Percentiles rank a stretch among this genome's conserved stretches.
Conservation (phyloP, 2,888 invertebrate genomes). For the Latrodectus elegans region DNA sequence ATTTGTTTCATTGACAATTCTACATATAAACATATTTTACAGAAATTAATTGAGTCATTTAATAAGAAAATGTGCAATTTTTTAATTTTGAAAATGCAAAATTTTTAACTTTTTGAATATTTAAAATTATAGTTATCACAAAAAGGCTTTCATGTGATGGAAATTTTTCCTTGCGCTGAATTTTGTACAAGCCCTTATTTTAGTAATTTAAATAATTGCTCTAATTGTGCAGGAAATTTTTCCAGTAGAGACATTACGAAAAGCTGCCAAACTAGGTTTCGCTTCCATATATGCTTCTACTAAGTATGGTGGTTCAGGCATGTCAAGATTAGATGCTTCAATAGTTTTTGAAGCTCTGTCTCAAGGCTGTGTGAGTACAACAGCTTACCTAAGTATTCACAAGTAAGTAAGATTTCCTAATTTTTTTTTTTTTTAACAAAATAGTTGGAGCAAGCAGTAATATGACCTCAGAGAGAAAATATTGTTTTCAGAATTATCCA, state of each 20-base stretch:
- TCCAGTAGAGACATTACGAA: constrained; percentile 77
- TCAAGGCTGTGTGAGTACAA: constrained; percentile 78
- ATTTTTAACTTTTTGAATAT: background rate
- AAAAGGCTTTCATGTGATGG: background rate
- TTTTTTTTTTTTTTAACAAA: background rate
- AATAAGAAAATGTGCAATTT: background rate
- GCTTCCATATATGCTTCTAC: constrained; percentile 78
- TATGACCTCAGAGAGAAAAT: no score
- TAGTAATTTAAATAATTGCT: background rate
- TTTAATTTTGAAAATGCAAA: background rate
- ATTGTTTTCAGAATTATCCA: no score
- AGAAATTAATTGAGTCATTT: background rate
- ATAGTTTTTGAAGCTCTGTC: constrained; percentile 79
- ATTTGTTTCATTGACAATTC: no score
- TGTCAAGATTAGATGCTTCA: constrained; percentile 78
- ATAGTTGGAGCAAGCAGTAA: no score
- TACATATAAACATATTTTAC: no score
- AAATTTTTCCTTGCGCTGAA: background rate
- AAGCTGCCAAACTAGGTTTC: constrained; percentile 78
- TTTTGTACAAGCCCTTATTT: background rate
- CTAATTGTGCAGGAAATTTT: constrained; percentile 76
- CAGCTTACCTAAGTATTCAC: constrained; percentile 79
- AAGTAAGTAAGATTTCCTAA: constrained; percentile 75
- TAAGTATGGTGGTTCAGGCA: constrained; percentile 77
- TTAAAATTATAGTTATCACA: background rate